These are phyloP conservation scores for Capromys pilorides DNA, from an alignment of 2,797 vertebrate species.

Conservation along the genomic window DNA sequence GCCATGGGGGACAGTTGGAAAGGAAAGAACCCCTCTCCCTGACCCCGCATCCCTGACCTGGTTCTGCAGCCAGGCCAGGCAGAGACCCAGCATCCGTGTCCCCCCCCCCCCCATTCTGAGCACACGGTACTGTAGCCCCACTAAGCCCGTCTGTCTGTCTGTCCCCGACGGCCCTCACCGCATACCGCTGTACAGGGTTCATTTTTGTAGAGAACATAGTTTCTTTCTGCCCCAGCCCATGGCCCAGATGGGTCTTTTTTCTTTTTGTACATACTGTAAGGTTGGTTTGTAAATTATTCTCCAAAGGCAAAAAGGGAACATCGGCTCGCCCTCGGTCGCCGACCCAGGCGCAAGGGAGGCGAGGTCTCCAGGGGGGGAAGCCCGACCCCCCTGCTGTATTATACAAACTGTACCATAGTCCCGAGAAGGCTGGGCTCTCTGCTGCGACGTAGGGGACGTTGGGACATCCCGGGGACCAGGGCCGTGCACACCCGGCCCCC, in stretches of 20 bases:
- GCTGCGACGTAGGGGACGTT: neutral
- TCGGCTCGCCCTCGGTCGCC: slow-evolving; percentile 17
- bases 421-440: neutral
- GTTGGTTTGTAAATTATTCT: slow-evolving; percentile 80
- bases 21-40: neutral
- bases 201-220: slow-evolving; percentile 69
- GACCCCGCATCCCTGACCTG: neutral
- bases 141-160: slow-evolving; percentile 32
- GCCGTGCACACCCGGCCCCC: neutral
- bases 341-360: neutral
- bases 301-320: slow-evolving; percentile 73
- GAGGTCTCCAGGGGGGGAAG: neutral
- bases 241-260: neutral
- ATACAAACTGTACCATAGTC: slow-evolving; percentile 65
- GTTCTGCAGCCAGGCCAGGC: neutral
- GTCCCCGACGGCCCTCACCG: neutral
- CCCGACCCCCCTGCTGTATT: slow-evolving; percentile 52
- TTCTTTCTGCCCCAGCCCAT: slow-evolving; percentile 49
- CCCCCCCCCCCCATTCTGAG: slow-evolving; percentile 19
- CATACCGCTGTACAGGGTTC: slow-evolving; percentile 71
- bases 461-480: neutral
- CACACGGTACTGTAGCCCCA: slow-evolving; percentile 75
- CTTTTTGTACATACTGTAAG: slow-evolving; percentile 73
- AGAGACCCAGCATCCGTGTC: neutral
- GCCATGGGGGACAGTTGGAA: slow-evolving; percentile 63